Conservation (phyloP, 2,113 vertebrate genomes). For the Halcyon senegalensis region DNA sequence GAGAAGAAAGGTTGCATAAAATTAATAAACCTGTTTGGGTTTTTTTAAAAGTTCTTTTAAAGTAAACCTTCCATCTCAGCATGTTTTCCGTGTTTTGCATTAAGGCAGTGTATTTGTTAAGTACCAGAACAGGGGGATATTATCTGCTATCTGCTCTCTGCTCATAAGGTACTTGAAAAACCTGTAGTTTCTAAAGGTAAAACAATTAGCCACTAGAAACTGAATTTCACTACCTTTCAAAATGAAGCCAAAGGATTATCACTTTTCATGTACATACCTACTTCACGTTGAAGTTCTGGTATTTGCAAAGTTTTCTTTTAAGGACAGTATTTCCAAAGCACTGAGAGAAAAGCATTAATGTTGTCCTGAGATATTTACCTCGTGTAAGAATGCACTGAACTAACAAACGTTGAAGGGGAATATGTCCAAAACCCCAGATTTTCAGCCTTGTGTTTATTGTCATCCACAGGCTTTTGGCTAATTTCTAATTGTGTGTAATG, state of each 20-base stretch:
- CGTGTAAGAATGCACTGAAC: background rate
- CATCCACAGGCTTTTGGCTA: constrained; percentile 56
- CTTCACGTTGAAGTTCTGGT: background rate
- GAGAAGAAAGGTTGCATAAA: background rate
- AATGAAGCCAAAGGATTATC: background rate
- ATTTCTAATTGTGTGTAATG: constrained; percentile 57
- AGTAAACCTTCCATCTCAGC: background rate
- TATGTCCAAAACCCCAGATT: constrained; percentile 1
- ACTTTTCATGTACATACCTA: background rate
- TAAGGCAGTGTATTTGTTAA: background rate
- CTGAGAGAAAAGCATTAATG: background rate
- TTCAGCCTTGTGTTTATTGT: constrained; percentile 59
- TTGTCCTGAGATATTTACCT: constrained; percentile 15
- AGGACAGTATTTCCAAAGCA: background rate
- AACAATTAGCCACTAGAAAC: background rate
- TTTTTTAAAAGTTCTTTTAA: background rate
- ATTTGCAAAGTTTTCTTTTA: background rate
- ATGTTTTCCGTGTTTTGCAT: background rate
- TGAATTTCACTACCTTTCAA: background rate
- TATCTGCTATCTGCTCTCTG: background rate
- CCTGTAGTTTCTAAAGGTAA: background rate
- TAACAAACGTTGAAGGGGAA: constrained; percentile 13
- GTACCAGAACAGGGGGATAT: background rate
- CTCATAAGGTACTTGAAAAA: background rate
- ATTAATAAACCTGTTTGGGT: background rate